These are phyloP conservation scores for Druon quercuslanigerum DNA, from an alignment of 1,140 invertebrate genomes.

Conservation along the genomic window DNA sequence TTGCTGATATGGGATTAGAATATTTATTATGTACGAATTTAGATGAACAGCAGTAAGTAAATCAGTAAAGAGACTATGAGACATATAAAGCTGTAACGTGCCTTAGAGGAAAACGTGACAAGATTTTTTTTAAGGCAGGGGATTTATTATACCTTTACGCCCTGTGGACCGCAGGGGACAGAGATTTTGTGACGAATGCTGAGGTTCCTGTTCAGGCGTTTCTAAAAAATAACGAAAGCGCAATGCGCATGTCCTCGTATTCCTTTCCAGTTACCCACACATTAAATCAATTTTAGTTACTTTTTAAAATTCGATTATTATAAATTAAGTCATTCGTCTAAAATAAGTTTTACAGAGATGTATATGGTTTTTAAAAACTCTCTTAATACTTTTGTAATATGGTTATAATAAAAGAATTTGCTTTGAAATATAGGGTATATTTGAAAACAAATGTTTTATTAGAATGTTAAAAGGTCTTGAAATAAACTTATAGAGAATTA, in stretches of 20 bases:
- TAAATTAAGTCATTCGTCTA: too few species aligned
- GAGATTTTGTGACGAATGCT: slow-evolving; percentile 77
- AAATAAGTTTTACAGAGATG: too few species aligned
- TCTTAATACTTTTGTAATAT: neutral
- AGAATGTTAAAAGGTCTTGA: neutral
- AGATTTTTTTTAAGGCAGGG: slow-evolving; percentile 41
- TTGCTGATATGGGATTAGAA: too few species aligned
- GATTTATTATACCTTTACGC: slow-evolving; percentile 76
- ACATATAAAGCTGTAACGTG: slow-evolving; percentile 33
- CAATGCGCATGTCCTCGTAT: slow-evolving; percentile 61
- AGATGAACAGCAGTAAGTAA: slow-evolving; percentile 14
- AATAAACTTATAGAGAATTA: neutral
- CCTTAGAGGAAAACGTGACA: slow-evolving; percentile 32
- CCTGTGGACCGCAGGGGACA: slow-evolving; percentile 76
- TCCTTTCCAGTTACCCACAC: slow-evolving; percentile 37
- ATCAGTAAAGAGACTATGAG: slow-evolving; percentile 56
- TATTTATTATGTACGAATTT: too few species aligned
- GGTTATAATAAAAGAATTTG: neutral
- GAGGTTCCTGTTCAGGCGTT: slow-evolving; percentile 77
- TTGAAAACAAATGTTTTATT: neutral
- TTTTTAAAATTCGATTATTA: too few species aligned
- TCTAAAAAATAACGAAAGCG: slow-evolving; percentile 74
- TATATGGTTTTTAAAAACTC: neutral
- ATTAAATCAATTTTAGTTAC: neutral
- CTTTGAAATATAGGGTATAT: neutral